Base-by-base conservation (phyloP, 1,140 invertebrate species). In the Xylocopa sonorina region DNA sequence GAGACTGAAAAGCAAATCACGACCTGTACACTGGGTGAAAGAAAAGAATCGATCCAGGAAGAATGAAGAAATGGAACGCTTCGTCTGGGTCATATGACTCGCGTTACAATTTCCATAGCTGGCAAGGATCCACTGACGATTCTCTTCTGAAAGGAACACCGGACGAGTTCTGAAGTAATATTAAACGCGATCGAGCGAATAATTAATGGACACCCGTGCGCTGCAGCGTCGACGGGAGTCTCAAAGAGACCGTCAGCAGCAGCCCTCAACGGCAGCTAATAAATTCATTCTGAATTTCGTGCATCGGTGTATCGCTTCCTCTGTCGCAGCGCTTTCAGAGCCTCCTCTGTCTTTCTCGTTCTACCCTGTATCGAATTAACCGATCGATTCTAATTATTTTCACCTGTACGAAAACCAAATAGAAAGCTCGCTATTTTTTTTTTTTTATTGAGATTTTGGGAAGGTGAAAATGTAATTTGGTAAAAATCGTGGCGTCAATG, bases 271-370 rank as follows among this genome's bases (percentile, higher is more conserved):
- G 41, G 27, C 55, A 34, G 10, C 58, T 63, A 64, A 74, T 74
- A 74, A 74, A 74, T 74, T 63, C 48, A 74, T 64, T 53, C 58
- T 14, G 72, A 74, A 63, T 74, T 74, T 51, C 46, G 72, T 41
- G 34, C 46, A 53, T 63, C 71, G 58, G 58, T 55, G 55, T 60
- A 57, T 43, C 3, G 34, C 38, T 34, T 4, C 38, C 38, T 24
- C 16, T 7, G 18, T 16, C 43, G 7, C 27, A 10, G 16, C n/a
- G 38, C 55, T 60, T 60, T 72, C 3, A 72, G 27, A 18, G 32
- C 14, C 27, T 24, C 27, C 14, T 29, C 27, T 57, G 21, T n/a
- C 24, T 21, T 29, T 10, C 38, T 24, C 14, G 21, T n/a, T 21
- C 27, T 48, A 1, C 12, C 6, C 0, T 32, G 68, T 57, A 71